phyloP scores from a whole-genome alignment of 2,797 vertebrate species.

The Mastacembelus armatus region DNA sequence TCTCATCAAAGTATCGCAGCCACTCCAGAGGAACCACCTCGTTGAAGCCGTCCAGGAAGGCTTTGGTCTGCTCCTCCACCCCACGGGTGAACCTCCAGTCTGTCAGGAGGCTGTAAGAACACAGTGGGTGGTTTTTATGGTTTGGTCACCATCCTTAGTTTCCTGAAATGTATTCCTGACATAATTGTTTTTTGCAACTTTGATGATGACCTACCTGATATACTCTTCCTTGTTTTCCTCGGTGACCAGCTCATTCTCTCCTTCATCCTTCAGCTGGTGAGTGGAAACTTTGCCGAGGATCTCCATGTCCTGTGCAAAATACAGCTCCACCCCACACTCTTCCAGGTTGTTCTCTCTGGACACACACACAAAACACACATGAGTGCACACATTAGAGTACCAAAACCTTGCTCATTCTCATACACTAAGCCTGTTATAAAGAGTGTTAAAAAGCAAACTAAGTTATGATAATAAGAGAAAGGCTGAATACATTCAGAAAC shows the following conservation, averaged over 20 bases:
- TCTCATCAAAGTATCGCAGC: conserved; percentile 97
- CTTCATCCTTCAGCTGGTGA: conserved; percentile 94
- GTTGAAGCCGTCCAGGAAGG: conserved; percentile 96
- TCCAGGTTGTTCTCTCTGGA: conserved; percentile 94
- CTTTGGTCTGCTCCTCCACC: conserved; percentile 97
- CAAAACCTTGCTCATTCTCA: background rate
- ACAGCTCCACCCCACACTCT: conserved; percentile 95
- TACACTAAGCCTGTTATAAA: background rate
- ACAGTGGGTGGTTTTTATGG: background rate
- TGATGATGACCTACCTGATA: conserved; percentile 85
- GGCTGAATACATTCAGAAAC: background rate
- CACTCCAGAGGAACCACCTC: conserved; percentile 97
- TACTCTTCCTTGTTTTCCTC: conserved; percentile 99
- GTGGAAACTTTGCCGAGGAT: conserved; percentile 96
- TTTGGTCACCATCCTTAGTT: background rate
- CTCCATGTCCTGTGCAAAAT: conserved; percentile 99
- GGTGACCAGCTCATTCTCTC: conserved; percentile 93
- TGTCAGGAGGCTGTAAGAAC: conserved; percentile 87
- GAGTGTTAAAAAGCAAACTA: too few relatives aligned
- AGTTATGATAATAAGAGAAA: too few relatives aligned
- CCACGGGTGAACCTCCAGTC: conserved; percentile 97
- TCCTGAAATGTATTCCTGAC: too few relatives aligned
- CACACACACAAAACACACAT: conserved; percentile 10
- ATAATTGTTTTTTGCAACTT: background rate
- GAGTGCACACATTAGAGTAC: background rate